Percentiles rank a stretch among this genome's conserved stretches.
Conservation (phyloP, 2,888 invertebrate species). For the Cephonodes hylas region DNA sequence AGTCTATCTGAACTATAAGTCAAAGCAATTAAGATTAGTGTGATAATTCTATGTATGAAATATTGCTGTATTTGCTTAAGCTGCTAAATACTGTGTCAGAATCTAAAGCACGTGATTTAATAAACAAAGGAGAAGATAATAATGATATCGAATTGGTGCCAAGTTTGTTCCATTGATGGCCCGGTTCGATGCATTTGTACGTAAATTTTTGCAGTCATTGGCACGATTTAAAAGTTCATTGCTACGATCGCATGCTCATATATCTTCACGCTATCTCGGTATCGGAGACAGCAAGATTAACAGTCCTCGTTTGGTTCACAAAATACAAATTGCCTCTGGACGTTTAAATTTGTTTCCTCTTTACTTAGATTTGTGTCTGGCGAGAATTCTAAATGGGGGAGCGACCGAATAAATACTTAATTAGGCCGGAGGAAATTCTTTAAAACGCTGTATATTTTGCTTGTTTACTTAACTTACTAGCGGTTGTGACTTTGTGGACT, state of each 20-base stretch:
- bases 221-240: constrained; percentile 9
- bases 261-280: constrained; percentile 27
- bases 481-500: not conserved
- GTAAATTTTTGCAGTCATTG: constrained; percentile 4
- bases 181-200: not conserved
- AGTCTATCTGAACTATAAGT: too few relatives aligned
- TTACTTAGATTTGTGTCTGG: constrained; percentile 34
- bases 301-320: constrained; percentile 28
- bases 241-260: constrained; percentile 16
- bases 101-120: not conserved
- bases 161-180: not conserved
- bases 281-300: constrained; percentile 33
- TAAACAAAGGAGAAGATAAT: not conserved
- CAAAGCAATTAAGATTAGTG: too few relatives aligned
- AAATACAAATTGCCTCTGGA: constrained; percentile 36
- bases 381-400: constrained; percentile 16
- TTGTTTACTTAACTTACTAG: not conserved
- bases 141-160: not conserved
- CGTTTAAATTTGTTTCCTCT: constrained; percentile 35
- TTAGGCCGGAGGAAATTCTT: constrained; percentile 17
- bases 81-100: too few relatives aligned
- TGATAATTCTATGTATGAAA: too few relatives aligned
- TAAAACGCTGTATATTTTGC: not conserved
- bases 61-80: too few relatives aligned
- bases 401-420: constrained; percentile 24